Base-by-base conservation (phyloP, 1,140 invertebrate species). In the Paramacrobiotus metropolitanus region DNA sequence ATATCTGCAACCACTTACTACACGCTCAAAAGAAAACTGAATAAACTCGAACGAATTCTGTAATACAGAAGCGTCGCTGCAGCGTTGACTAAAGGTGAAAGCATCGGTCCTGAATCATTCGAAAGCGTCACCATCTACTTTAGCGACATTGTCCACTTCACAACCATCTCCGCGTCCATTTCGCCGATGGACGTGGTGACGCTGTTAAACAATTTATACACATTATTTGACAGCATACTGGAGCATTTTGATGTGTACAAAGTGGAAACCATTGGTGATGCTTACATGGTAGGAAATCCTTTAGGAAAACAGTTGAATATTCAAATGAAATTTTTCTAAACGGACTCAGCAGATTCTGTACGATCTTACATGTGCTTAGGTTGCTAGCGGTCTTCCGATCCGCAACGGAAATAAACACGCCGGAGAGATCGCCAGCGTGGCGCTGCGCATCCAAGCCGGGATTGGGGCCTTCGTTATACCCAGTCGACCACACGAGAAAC, bases 141-240 rank as follows among this genome's bases (percentile, higher is more conserved):
- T 70, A 85, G 83, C 66, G 84, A 86, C 67, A 83, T 86, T 64
- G 83, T 86, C 2, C 84, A 83, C 1, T 87, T 87, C 67, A 85
- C 83, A 1, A 78, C 79, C 61, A 71, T 87, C 18, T 85, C 82
- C 18, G 81, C 83, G 0, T 81, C 87, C 70, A 87, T 85, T 68
- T 86, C 87, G 2, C 87, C 90, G 0, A 73, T 94, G 28, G 83
- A 94, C 77, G 84, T 87, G 9, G 68, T 71, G 2, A 64, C 63
- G 4, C 62, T 72, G 4, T 61, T 72, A 1, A 72, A 72, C 63
- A 63, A 59, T 21, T 60, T 72, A 2, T 75, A 75, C 66, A 69
- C 71, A 61, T 66, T 75, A 45, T 75, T 75, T 64, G 74, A 75
- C 63, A 70, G 69, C 0, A 60, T 69, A 20, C 70, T 75, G 29